These are phyloP conservation scores for Teleogryllus oceanicus DNA, from an alignment of 2,888 invertebrate species.

Conservation along the genomic window DNA sequence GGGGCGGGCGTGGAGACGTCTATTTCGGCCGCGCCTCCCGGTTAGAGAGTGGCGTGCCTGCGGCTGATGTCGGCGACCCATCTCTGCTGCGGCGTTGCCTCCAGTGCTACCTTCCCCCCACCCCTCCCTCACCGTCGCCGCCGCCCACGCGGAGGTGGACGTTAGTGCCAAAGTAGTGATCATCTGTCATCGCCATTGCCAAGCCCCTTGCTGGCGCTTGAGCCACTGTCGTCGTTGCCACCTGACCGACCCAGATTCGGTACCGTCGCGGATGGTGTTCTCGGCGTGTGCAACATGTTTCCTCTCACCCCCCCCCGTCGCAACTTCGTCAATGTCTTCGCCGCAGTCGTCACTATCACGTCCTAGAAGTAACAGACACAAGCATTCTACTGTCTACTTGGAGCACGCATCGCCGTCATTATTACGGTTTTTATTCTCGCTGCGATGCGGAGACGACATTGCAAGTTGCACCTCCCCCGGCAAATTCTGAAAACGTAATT, in stretches of 20 bases:
- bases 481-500: not conserved
- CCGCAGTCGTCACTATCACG: not conserved
- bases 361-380: not conserved
- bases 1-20: not conserved
- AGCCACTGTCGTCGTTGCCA: no score
- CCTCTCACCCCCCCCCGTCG: not conserved
- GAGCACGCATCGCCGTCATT: no score
- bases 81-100: not conserved
- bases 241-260: not conserved
- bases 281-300: not conserved
- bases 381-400: no score
- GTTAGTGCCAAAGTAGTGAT: no score
- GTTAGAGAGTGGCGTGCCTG: not conserved
- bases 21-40: slow-evolving; percentile 1
- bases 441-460: no score
- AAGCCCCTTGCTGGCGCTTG: no score
- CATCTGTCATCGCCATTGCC: no score
- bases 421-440: no score
- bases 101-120: not conserved
- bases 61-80: not conserved
- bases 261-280: not conserved
- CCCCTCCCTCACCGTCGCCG: not conserved
- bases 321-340: not conserved
- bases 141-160: no score
- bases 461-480: no score